Evolutionary conservation across 2,888 invertebrate genomes (phyloP).

Genomic region (Mechanitis mazaeus): DNA sequence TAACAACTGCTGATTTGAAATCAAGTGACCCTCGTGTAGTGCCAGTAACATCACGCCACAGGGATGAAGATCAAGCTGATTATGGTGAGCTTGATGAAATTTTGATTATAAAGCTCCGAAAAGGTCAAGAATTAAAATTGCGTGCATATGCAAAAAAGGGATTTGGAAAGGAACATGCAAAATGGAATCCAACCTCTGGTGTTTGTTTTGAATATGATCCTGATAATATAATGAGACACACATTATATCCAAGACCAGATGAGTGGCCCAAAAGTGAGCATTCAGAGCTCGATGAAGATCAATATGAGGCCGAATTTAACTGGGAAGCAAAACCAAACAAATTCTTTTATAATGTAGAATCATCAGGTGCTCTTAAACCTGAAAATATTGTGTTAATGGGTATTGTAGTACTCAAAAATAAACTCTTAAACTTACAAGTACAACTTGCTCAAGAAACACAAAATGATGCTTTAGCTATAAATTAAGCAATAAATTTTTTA

Average conservation of each 20-base stretch:
- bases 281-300: slow-evolving; percentile 93
- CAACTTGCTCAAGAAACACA: slow-evolving; percentile 92
- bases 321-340: slow-evolving; percentile 97
- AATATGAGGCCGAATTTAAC: slow-evolving; percentile 95
- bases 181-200: slow-evolving; percentile 99
- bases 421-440: slow-evolving; percentile 95
- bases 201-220: slow-evolving; percentile 99
- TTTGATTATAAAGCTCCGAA: slow-evolving; percentile 82
- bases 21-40: slow-evolving; percentile 93
- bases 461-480: slow-evolving; percentile 87
- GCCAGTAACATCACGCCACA: slow-evolving; percentile 93
- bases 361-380: slow-evolving; percentile 94
- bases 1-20: slow-evolving; percentile 97
- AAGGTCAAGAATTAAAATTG: slow-evolving; percentile 94
- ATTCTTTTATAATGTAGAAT: slow-evolving; percentile 97
- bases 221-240: slow-evolving; percentile 97
- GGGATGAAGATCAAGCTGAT: slow-evolving; percentile 94
- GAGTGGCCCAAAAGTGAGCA: slow-evolving; percentile 99
- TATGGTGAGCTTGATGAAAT: slow-evolving; percentile 96
- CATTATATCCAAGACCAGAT: slow-evolving; percentile 95
- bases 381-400: slow-evolving; percentile 98
- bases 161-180: slow-evolving; percentile 99
- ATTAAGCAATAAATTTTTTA: slow-evolving; percentile 44
- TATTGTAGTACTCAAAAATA: slow-evolving; percentile 94
- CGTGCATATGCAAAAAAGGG: slow-evolving; percentile 97